Conservation (phyloP, 1,140 invertebrate genomes). For the Delia radicum region DNA sequence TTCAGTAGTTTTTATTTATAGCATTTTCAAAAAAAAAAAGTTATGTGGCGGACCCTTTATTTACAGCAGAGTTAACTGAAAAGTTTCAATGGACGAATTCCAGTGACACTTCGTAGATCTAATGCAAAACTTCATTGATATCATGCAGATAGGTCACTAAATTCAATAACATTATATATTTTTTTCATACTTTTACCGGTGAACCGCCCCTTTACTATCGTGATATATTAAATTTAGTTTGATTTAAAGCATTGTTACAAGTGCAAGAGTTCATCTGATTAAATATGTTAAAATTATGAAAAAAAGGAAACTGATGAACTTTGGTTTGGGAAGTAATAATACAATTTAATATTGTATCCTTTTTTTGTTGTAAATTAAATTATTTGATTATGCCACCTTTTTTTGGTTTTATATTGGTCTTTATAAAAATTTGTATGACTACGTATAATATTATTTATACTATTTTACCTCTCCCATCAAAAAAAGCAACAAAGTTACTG, state of each 20-base stretch:
- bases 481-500: background rate
- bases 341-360: background rate
- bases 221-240: too few species aligned
- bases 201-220: too few species aligned
- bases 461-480: background rate
- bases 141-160: too few species aligned
- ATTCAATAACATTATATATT: too few species aligned
- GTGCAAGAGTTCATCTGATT: background rate
- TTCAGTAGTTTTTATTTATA: too few species aligned
- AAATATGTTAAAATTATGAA: slow-evolving; percentile 2
- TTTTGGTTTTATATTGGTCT: background rate
- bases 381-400: background rate
- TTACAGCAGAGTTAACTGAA: too few species aligned
- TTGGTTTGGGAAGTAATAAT: background rate
- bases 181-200: too few species aligned
- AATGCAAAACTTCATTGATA: too few species aligned
- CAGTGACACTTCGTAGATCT: too few species aligned
- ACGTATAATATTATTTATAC: background rate
- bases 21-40: too few species aligned
- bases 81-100: too few species aligned
- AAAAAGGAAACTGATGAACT: background rate
- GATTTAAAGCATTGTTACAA: background rate
- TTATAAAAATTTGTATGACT: background rate
- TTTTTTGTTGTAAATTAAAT: background rate
- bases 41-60: too few species aligned